phyloP scores from a whole-genome alignment of 2,888 invertebrate genomes.

The Nomada fucata region DNA sequence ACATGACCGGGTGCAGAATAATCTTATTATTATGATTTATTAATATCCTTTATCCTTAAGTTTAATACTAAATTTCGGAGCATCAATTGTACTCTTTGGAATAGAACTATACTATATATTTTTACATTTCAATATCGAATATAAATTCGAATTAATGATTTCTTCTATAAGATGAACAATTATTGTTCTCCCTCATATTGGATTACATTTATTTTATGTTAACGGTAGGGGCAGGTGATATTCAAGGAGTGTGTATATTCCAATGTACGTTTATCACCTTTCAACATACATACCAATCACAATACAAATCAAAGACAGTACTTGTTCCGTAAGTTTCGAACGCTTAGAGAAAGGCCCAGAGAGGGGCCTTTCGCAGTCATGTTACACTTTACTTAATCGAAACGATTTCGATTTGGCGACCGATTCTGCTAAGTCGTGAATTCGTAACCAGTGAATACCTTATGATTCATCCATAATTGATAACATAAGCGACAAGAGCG shows the following conservation, averaged over 20 bases:
- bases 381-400: slow-evolving; percentile 30
- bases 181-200: background rate
- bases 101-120: slow-evolving; percentile 27
- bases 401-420: slow-evolving; percentile 8
- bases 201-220: background rate
- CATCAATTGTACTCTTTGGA: slow-evolving; percentile 20
- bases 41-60: slow-evolving; percentile 18
- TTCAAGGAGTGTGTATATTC: slow-evolving; percentile 12
- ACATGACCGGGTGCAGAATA: slow-evolving; percentile 22
- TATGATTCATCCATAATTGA: slow-evolving; percentile 25
- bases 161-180: slow-evolving; percentile 4
- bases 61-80: slow-evolving; percentile 12
- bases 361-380: slow-evolving; percentile 13
- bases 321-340: slow-evolving; percentile 25
- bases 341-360: slow-evolving; percentile 33
- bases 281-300: background rate
- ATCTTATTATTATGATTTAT: slow-evolving; percentile 21
- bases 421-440: slow-evolving; percentile 13
- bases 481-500: slow-evolving; percentile 16
- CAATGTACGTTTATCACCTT: background rate
- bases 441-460: slow-evolving; percentile 16
- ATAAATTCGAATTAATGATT: slow-evolving; percentile 25
- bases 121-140: slow-evolving; percentile 36
- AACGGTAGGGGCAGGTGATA: background rate
- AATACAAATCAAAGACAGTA: slow-evolving; percentile 23